Evolutionary conservation across 2,113 vertebrate genomes (phyloP).

Genomic region (Canis aureus): DNA sequence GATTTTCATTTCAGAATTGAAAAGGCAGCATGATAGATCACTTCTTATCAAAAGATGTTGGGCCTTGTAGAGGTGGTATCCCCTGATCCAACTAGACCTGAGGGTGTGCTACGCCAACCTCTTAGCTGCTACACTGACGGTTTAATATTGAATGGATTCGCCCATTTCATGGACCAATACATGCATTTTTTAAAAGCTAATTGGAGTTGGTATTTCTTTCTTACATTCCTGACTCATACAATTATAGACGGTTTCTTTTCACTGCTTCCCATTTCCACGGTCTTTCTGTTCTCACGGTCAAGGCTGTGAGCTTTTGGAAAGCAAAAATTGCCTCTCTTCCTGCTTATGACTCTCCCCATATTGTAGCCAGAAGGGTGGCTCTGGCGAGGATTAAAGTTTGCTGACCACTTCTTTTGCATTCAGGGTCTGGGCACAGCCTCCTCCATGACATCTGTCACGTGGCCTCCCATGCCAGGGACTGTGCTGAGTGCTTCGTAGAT

Average conservation of each 20-base stretch:
- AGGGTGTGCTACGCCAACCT: not conserved
- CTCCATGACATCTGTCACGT: fast-evolving
- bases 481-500: fast-evolving
- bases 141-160: not conserved
- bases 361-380: not conserved
- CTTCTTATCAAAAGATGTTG: not conserved
- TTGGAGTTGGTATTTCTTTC: not conserved
- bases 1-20: not conserved
- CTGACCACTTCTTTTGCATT: not conserved
- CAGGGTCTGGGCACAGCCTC: not conserved
- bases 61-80: not conserved
- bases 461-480: not conserved
- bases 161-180: not conserved
- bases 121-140: not conserved
- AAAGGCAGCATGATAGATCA: not conserved
- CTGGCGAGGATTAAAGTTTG: not conserved
- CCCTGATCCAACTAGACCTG: not conserved
- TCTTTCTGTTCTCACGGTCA: not conserved
- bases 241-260: not conserved
- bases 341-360: not conserved
- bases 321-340: not conserved
- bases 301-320: not conserved
- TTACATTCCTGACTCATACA: not conserved
- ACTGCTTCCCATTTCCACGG: not conserved
- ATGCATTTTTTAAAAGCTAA: not conserved